Conservation (phyloP, 2,113 vertebrate species). For the Onychostruthus taczanowskii region DNA sequence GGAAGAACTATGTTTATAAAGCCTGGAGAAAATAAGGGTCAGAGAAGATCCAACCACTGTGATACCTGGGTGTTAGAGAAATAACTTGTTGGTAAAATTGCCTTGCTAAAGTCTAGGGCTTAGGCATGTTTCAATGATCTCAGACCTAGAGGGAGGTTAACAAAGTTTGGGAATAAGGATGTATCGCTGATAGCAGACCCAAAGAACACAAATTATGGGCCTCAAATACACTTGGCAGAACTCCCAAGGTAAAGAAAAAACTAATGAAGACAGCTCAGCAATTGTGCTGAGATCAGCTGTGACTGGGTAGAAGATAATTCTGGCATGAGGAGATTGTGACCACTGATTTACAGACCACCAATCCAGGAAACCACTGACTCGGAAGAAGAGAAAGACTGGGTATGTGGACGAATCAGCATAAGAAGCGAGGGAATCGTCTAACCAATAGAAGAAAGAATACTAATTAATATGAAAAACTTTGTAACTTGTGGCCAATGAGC, state of each 20-base stretch:
- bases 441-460: not conserved
- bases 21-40: not conserved
- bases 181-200: not conserved
- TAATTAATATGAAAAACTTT: not conserved
- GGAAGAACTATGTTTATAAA: not conserved
- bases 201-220: not conserved
- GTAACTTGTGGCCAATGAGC: not conserved
- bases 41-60: not conserved
- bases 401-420: not conserved
- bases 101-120: not conserved
- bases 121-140: not conserved
- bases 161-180: not conserved
- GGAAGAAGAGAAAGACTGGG: not conserved
- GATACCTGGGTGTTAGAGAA: not conserved
- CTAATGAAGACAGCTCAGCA: not conserved
- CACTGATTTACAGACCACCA: not conserved
- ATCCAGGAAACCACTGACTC: not conserved
- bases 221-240: not conserved
- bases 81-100: not conserved
- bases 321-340: not conserved
- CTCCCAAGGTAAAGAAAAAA: not conserved
- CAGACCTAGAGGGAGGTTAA: not conserved
- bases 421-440: not conserved
- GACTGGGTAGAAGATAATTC: not conserved
- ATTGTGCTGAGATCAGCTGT: not conserved